A percentile compares a stretch with the other conserved stretches of the same genome.
phyloP scores from a whole-genome alignment of 1,140 invertebrate genomes.

The Drosophila elegans region DNA sequence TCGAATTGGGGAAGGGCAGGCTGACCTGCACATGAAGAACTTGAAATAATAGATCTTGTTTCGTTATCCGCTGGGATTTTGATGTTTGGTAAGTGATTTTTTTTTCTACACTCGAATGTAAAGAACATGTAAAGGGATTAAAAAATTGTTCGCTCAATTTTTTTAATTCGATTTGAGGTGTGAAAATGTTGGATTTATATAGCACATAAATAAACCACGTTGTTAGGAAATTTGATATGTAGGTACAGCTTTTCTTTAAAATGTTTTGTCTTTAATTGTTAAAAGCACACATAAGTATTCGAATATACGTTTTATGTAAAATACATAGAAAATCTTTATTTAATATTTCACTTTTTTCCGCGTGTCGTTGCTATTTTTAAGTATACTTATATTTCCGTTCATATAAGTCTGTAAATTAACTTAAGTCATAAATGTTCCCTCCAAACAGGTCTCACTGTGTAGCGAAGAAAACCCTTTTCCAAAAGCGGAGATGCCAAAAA shows the following conservation, averaged over 20 bases:
- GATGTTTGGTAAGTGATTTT: conserved; percentile 8
- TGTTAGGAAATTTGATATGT: no score
- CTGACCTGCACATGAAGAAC: conserved; percentile 9
- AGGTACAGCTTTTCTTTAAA: no score
- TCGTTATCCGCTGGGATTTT: conserved; percentile 22
- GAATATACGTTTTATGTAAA: no score
- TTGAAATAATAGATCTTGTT: conserved; percentile 45
- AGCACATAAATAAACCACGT: background rate
- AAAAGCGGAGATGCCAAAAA: conserved; percentile 24
- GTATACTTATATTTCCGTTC: no score
- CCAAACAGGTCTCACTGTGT: background rate
- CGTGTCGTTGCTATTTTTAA: no score
- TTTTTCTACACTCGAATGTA: background rate
- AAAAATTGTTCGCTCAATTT: background rate
- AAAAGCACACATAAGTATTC: no score
- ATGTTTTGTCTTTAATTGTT: no score
- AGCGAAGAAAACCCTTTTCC: background rate
- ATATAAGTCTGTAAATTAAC: no score
- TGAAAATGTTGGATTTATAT: background rate
- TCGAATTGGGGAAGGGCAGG: background rate
- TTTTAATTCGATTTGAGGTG: background rate
- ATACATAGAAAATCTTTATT: no score
- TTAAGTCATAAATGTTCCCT: no score
- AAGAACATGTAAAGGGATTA: background rate
- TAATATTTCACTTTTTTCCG: no score